A percentile compares a stretch with the other conserved stretches of the same genome.
These are phyloP conservation scores for Drosophila neocordata DNA, from an alignment of 1,140 invertebrate genomes.

Conservation along the genomic window DNA sequence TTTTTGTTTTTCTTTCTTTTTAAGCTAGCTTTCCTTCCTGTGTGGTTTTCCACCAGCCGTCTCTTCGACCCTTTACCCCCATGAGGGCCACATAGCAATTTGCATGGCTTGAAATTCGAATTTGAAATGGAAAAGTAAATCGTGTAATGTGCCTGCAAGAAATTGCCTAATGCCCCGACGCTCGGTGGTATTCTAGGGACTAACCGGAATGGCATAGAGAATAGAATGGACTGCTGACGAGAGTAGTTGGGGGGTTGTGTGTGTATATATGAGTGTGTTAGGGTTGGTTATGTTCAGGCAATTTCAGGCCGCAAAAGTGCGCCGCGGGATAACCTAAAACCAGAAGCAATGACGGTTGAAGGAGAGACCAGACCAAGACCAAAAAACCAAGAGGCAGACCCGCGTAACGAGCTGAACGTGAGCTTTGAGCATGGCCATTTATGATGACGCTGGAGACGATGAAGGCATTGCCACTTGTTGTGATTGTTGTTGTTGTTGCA, in stretches of 20 bases:
- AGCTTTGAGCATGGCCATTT: constrained; percentile 64
- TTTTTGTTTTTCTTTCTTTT: constrained; percentile 20
- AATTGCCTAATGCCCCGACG: constrained; percentile 71
- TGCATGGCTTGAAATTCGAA: constrained; percentile 75
- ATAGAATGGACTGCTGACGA: neutral
- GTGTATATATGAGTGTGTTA: neutral
- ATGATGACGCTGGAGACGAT: constrained; percentile 55
- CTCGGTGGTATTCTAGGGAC: constrained; percentile 20
- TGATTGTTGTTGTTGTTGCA: constrained; percentile 51
- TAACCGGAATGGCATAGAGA: neutral
- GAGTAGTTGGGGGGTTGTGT: neutral
- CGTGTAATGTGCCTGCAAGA: constrained; percentile 78
- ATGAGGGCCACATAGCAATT: constrained; percentile 61
- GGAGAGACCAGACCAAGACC: constrained; percentile 26
- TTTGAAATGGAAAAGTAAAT: constrained; percentile 77
- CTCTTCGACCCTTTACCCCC: neutral
- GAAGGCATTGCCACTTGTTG: constrained; percentile 63
- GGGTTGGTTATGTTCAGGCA: constrained; percentile 45
- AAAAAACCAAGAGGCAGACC: constrained; percentile 22
- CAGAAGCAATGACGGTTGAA: constrained; percentile 64
- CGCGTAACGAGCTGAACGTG: constrained; percentile 72
- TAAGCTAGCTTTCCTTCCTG: constrained; percentile 29
- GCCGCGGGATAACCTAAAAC: constrained; percentile 71
- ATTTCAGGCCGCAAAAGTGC: constrained; percentile 66
- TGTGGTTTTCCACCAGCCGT: constrained; percentile 17